Percentiles rank a stretch among this genome's conserved stretches.
phyloP scores from a whole-genome alignment of 2,797 vertebrate species.

The Dicrostonyx torquatus region DNA sequence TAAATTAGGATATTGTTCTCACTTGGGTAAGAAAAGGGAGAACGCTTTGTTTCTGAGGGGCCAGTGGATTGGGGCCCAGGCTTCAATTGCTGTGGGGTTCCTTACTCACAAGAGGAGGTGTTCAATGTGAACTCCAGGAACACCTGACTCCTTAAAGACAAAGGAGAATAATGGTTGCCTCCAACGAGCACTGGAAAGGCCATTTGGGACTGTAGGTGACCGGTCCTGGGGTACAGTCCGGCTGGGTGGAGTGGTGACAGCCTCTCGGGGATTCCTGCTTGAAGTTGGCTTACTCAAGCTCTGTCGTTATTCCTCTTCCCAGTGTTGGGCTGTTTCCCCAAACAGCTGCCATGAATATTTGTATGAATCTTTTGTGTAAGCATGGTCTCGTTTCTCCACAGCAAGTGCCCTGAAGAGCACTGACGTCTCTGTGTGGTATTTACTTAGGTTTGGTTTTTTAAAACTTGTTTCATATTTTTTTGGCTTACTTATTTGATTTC shows the following conservation, averaged over 20 bases:
- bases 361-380: background rate
- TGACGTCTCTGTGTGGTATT: accelerated
- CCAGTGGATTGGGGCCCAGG: background rate
- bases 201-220: accelerated
- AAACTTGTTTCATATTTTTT: background rate
- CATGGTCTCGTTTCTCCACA: background rate
- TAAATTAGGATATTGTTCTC: background rate
- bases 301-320: background rate
- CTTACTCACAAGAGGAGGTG: background rate
- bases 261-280: background rate
- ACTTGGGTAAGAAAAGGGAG: background rate
- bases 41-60: background rate
- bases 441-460: background rate
- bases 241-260: accelerated
- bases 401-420: background rate
- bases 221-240: accelerated
- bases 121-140: background rate
- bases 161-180: background rate
- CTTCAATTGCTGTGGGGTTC: background rate
- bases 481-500: background rate
- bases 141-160: background rate
- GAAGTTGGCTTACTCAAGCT: background rate
- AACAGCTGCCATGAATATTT: background rate
- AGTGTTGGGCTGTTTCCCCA: background rate
- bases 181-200: background rate